Base-by-base conservation (phyloP, 2,797 vertebrate genomes). In the Mycteria americana region DNA sequence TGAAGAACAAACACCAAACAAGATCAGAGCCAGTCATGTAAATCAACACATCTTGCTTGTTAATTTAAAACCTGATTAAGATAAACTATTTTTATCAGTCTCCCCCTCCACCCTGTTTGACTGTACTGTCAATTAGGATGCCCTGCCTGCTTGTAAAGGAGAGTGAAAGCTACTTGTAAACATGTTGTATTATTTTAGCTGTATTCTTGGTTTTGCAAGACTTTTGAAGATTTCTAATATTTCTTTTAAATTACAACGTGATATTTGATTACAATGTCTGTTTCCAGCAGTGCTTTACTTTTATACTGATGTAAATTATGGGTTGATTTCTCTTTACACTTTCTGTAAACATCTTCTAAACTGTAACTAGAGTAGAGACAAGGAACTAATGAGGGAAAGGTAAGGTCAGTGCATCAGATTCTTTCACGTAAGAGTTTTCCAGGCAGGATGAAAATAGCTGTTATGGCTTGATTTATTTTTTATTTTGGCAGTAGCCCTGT, bases 401-500 rank as follows among this genome's bases (percentile, higher is more conserved):
- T 93, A 74, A 90, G 83, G 67, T 68, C 80, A 89, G 72, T 41
- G 60, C 72, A 16, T 90, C 77, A 59, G 82, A 70, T 46, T 53
- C 77, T 81, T 95, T 77, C 85, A 75, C 0, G 0, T 75, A 93
- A 80, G 68, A 84, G 80, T 70, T 96, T 96, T 96, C 91, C 87
- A 91, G 69, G 77, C 51, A 86, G 59, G 24, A 67, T 78, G 74
- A 89, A 85, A 97, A 80, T 67, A 67, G 79, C 48, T 73, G n/a
- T 53, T 93, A 45, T 16, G n/a, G 41, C 35, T 92, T 65, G 62
- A 76, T 95, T 93, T 94, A 43, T 62, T 64, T 92, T 87, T 85
- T 91, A 88, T 93, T 96, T 91, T 86, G 76, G 81, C 56, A 86
- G 65, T 68, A 77, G 73, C 67, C 45, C 82, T 83, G 56, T 54